Base-by-base conservation (phyloP, 2,113 vertebrate species). In the Bubo blakistoni region DNA sequence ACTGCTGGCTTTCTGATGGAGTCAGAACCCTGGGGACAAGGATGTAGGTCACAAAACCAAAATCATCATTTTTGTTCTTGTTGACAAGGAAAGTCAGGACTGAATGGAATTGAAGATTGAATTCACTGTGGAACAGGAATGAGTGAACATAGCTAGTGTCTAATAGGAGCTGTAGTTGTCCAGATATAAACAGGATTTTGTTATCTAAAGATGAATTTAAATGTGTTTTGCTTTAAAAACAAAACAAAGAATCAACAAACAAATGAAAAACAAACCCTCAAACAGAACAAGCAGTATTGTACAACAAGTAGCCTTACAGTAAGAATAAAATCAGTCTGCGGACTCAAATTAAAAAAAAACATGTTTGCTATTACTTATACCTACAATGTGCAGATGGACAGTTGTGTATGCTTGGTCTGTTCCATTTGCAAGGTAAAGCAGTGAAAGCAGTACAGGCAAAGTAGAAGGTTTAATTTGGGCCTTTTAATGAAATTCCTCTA, bases 351-450 rank as follows among this genome's bases (percentile, higher is more conserved):
- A 69, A 29, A 36, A n/a, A 38, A 90, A 30, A 26, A 2, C 0
- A 1, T 30, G 11, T 49, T 67, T 62, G 58, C 46, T 62, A 0
- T 85, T 77, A 34, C 1, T 1, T 57, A 46, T 19, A 27, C 24
- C 47, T 61, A 3, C 36, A 77, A 9, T 5, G 5, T 40, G 42
- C 29, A 57, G 29, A 2, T 21, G 40, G 51, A 27, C 0, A 2
- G 5, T 29, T 59, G 32, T 1, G 1, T n/a, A 7, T 0, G 0
- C 51, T 38, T 38, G 13, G 24, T n/a, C 44, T 84, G 46, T 59
- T 84, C 32, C 38, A 7, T 30, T 27, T 67, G 46, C 62, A 71
- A 71, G 52, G 49, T 36, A 38, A 47, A 67, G 49, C 49, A 42
- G 36, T 72, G 47, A n/a, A 52, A 81, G 25, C 4, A 11, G 42